Percentiles rank a stretch among this genome's conserved stretches.
Evolutionary conservation across 2,888 invertebrate genomes (phyloP).

Genomic region (Auanema freiburgensis): DNA sequence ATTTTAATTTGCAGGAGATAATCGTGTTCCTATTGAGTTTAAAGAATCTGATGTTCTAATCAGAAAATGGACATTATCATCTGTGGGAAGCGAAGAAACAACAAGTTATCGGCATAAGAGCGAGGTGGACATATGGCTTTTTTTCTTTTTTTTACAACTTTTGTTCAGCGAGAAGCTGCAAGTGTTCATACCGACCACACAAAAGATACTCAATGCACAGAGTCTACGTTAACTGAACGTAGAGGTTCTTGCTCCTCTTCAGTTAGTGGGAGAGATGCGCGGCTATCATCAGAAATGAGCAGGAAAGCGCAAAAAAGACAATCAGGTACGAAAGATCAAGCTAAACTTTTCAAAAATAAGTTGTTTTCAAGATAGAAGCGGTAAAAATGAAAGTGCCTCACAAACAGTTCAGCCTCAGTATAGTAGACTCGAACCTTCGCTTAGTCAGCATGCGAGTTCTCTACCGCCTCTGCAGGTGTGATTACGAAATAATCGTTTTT

Average conservation of each 20-base stretch:
- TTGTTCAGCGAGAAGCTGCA: neutral
- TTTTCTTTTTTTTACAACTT: neutral
- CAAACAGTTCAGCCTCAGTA: neutral
- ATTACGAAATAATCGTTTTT: neutral
- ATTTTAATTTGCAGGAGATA: constrained; percentile 9
- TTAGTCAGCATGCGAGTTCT: neutral
- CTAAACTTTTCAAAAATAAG: neutral
- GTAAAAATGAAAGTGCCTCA: constrained; percentile 4
- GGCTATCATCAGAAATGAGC: constrained; percentile 7
- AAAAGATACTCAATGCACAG: too few relatives aligned
- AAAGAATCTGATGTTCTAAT: constrained; percentile 9
- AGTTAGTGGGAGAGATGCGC: constrained; percentile 19
- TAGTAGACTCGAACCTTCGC: neutral
- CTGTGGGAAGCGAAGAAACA: neutral
- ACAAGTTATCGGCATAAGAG: neutral
- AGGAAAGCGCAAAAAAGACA: constrained; percentile 4
- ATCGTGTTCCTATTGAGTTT: constrained; percentile 9
- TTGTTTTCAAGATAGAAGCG: constrained; percentile 3
- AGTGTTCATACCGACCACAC: neutral
- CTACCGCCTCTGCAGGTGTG: neutral
- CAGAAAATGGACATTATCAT: constrained; percentile 7
- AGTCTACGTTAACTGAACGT: constrained; percentile 2
- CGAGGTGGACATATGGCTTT: neutral
- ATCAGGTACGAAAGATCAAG: neutral
- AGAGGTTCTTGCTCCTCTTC: constrained; percentile 17